phyloP scores from a whole-genome alignment of 2,888 invertebrate genomes.

The Conistra vaccinii region DNA sequence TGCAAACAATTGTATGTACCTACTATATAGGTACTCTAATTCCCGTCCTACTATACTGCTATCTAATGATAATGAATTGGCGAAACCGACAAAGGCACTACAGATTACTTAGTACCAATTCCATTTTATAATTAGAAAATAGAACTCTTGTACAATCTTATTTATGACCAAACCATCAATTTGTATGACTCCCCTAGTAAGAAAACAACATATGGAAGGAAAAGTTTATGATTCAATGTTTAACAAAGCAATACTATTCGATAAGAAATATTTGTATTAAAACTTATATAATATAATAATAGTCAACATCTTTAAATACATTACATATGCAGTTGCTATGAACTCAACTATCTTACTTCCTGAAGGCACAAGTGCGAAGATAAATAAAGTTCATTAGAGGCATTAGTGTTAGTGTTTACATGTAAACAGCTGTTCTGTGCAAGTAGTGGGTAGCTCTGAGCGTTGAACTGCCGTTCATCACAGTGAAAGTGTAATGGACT shows the following conservation, averaged over 20 bases:
- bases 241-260: neutral
- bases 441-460: slow-evolving; percentile 71
- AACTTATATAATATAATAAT: slow-evolving; percentile 10
- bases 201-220: neutral
- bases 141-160: neutral
- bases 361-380: slow-evolving; percentile 13
- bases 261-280: neutral
- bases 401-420: slow-evolving; percentile 44
- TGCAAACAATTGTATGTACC: slow-evolving; percentile 9
- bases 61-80: slow-evolving; percentile 7
- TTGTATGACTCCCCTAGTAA: neutral
- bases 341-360: slow-evolving; percentile 18
- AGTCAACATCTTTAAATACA: neutral
- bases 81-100: neutral
- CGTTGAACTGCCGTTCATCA: slow-evolving; percentile 72
- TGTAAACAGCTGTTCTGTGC: slow-evolving; percentile 62
- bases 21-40: neutral
- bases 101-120: too few relatives aligned
- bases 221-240: neutral
- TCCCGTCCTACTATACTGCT: neutral
- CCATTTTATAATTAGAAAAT: slow-evolving; percentile 12
- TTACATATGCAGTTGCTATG: slow-evolving; percentile 4
- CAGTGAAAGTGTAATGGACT: slow-evolving; percentile 68
- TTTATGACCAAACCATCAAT: neutral
- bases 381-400: slow-evolving; percentile 27